Conservation (phyloP, 1,140 invertebrate species). For the Drosophila quadrilineata region DNA sequence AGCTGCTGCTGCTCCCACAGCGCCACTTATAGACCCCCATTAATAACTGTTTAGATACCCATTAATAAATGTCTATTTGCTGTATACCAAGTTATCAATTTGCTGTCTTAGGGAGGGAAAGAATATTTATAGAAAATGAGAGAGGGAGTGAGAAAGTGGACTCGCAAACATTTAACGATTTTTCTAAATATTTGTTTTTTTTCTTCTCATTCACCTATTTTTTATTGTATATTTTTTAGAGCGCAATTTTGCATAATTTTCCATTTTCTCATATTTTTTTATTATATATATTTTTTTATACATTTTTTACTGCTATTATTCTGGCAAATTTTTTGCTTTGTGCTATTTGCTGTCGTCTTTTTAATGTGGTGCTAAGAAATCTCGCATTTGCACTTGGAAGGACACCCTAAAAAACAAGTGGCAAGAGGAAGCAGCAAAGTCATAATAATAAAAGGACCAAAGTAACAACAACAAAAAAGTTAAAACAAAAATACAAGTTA, state of each 20-base stretch:
- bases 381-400: slow-evolving; percentile 67
- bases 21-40: no score
- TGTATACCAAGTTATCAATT: no score
- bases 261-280: slow-evolving; percentile 21
- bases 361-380: slow-evolving; percentile 68
- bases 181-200: slow-evolving; percentile 22
- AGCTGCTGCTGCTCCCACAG: no score
- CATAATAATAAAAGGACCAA: slow-evolving; percentile 65
- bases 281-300: slow-evolving; percentile 22
- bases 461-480: slow-evolving; percentile 23
- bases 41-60: no score
- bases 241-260: slow-evolving; percentile 29
- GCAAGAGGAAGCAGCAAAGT: slow-evolving; percentile 18
- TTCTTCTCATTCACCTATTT: no score
- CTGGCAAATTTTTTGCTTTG: slow-evolving; percentile 9
- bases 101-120: background rate
- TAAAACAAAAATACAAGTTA: slow-evolving; percentile 55
- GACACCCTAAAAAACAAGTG: slow-evolving; percentile 6
- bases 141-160: background rate
- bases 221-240: slow-evolving; percentile 21
- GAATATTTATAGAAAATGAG: background rate
- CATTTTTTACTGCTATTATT: slow-evolving; percentile 16
- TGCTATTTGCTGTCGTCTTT: slow-evolving; percentile 31
- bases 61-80: no score
- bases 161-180: slow-evolving; percentile 21